These are phyloP conservation scores for Acipenser ruthenus DNA, from an alignment of 2,797 vertebrate species.

Conservation along the genomic window DNA sequence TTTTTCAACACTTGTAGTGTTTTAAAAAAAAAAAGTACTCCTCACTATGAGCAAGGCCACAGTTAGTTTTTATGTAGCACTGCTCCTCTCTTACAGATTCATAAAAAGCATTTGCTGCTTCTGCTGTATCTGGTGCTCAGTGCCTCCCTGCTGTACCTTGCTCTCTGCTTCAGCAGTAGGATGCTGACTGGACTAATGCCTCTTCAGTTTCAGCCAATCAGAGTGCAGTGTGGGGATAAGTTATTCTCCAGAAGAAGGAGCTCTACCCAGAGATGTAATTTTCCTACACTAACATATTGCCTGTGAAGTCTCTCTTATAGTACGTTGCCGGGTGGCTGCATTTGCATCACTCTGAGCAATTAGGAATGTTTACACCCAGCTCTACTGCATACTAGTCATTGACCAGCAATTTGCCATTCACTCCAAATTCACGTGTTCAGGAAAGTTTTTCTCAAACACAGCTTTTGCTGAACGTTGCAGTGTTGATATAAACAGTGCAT, in stretches of 20 bases:
- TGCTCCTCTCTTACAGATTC: too few species aligned
- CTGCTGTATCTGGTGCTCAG: slow-evolving; percentile 33
- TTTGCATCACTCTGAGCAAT: slow-evolving; percentile 15
- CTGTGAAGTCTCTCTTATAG: neutral
- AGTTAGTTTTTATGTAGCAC: too few species aligned
- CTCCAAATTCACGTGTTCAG: slow-evolving; percentile 29
- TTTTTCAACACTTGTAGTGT: too few species aligned
- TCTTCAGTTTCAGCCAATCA: slow-evolving; percentile 56
- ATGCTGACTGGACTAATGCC: slow-evolving; percentile 42
- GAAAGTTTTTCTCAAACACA: slow-evolving; percentile 10
- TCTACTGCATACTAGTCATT: neutral
- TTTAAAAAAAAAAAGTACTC: too few species aligned
- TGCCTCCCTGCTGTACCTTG: slow-evolving; percentile 39
- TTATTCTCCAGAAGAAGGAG: slow-evolving; percentile 52
- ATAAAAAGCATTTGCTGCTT: slow-evolving; percentile 27
- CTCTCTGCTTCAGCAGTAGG: slow-evolving; percentile 17
- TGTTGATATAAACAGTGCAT: too few species aligned
- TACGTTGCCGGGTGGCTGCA: slow-evolving; percentile 4
- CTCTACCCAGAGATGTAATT: slow-evolving; percentile 62
- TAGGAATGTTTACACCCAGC: slow-evolving; percentile 25
- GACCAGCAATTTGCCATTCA: slow-evolving; percentile 25
- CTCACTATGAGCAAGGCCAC: too few species aligned
- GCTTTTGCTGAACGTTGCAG: neutral
- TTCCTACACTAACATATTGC: slow-evolving; percentile 6
- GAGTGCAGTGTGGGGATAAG: slow-evolving; percentile 39